Base-by-base conservation (phyloP, 2,888 invertebrate species). In the Cylloceria caligata region DNA sequence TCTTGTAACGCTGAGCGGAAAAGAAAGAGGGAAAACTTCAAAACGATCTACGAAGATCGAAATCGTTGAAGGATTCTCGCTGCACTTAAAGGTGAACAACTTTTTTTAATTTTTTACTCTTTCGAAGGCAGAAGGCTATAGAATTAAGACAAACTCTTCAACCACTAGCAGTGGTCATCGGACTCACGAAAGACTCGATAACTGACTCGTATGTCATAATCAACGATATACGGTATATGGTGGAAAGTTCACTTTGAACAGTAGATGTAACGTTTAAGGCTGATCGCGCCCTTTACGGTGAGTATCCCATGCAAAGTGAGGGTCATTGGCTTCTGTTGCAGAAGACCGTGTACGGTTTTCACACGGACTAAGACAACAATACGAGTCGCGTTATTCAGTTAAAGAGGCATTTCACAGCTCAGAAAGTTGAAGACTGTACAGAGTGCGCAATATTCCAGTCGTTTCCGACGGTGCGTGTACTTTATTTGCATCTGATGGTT, bases 1-100 rank as follows among this genome's bases (percentile, higher is more conserved):
- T 3, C 55, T 55, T n/a, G 42, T 39, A 7, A 55, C 52, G 13
- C 36, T 71, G 2, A 55, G 39, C 7, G 71, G 55, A n/a, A 42
- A 24, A 36, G 52, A 19, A 30, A 27, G 16, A 9, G 21, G 47
- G 3, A 67, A 67, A 34, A 11, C 34, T 19, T 7, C 4, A 36
- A 57, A 27, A 2, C 55, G 71, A 36, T 45, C 49, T 1, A 57
- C 71, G 24, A 71, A 55, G 21, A 36, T 34, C n/a, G 71, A 71
- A 55, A 57, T 71, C 13, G 57, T n/a, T 3, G 71, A 71, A 27
- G 71, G 71, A 3, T 71, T 71, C n/a, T 21, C 55, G 39, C 52
- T 71, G 16, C 57, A 71, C 39, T 7, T 71, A 1, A 55, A 55
- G 52, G 49, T 71, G 13, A 13, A 39, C 16, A 45, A 16, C 45